phyloP scores from a whole-genome alignment of 2,797 vertebrate species.

The Cryptoblepharus egeriae region DNA sequence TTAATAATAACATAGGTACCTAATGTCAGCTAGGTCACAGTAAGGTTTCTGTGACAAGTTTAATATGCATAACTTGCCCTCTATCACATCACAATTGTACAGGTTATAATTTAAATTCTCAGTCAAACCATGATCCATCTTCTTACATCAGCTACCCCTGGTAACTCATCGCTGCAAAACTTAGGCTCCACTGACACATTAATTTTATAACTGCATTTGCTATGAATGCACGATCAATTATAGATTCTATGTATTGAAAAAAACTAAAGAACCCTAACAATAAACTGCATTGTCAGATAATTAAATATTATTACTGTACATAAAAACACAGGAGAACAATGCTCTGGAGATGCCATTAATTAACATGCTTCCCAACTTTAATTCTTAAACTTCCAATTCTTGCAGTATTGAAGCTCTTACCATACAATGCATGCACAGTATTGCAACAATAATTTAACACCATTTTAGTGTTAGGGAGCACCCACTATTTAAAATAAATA shows the following conservation, averaged over 20 bases:
- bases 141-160: background rate
- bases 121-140: background rate
- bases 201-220: constrained; percentile 2
- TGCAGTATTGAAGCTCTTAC: background rate
- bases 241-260: background rate
- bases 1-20: background rate
- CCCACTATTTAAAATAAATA: background rate
- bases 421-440: background rate
- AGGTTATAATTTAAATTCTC: background rate
- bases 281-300: background rate
- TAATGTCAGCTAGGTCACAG: background rate
- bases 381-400: background rate
- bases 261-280: background rate
- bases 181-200: background rate
- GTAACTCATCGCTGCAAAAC: background rate
- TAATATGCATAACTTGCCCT: background rate
- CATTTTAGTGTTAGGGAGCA: background rate
- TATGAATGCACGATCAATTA: background rate
- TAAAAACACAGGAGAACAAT: background rate
- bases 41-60: background rate
- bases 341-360: too few relatives aligned
- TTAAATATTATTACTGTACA: background rate
- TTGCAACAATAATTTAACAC: background rate
- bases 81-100: background rate
- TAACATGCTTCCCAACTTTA: background rate